These are phyloP conservation scores for Nipponacmea schrenckii DNA, from an alignment of 2,888 invertebrate species.

Conservation along the genomic window DNA sequence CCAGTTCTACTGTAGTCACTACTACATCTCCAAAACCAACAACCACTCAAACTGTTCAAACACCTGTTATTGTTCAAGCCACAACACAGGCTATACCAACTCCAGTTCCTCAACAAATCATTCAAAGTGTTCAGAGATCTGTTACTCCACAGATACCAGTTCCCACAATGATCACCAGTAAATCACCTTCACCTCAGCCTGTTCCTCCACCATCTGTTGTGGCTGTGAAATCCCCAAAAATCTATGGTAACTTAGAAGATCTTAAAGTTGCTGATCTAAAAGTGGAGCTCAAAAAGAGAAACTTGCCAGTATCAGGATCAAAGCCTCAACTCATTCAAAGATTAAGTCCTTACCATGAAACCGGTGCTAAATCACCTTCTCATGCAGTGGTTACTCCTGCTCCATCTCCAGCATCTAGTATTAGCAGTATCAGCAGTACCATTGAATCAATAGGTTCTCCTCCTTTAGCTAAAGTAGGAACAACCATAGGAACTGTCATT, in stretches of 20 bases:
- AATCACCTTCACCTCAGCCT: conserved; percentile 34
- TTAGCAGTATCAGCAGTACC: neutral
- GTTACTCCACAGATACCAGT: conserved; percentile 48
- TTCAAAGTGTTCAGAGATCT: conserved; percentile 10
- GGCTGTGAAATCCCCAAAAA: conserved; percentile 37
- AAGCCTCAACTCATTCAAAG: conserved; percentile 95
- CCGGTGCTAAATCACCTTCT: conserved; percentile 20
- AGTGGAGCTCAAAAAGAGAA: conserved; percentile 91
- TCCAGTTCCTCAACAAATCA: conserved; percentile 27
- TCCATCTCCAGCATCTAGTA: conserved; percentile 14
- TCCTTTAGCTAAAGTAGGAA: conserved; percentile 7
- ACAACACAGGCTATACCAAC: conserved; percentile 17
- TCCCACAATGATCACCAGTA: conserved; percentile 17
- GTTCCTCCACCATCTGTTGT: conserved; percentile 24
- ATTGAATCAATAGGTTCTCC: conserved; percentile 4
- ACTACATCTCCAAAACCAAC: conserved; percentile 36
- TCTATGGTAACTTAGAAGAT: conserved; percentile 80
- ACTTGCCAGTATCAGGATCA: conserved; percentile 93
- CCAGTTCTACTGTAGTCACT: conserved; percentile 33
- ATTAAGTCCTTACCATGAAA: conserved; percentile 75
- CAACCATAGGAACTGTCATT: conserved; percentile 27
- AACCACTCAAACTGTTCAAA: conserved; percentile 32
- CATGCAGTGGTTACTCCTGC: conserved; percentile 10
- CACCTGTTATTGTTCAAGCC: conserved; percentile 11
- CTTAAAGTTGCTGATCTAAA: conserved; percentile 97